phyloP scores from a whole-genome alignment of 2,888 invertebrate genomes.

The Urechis unicinctus region DNA sequence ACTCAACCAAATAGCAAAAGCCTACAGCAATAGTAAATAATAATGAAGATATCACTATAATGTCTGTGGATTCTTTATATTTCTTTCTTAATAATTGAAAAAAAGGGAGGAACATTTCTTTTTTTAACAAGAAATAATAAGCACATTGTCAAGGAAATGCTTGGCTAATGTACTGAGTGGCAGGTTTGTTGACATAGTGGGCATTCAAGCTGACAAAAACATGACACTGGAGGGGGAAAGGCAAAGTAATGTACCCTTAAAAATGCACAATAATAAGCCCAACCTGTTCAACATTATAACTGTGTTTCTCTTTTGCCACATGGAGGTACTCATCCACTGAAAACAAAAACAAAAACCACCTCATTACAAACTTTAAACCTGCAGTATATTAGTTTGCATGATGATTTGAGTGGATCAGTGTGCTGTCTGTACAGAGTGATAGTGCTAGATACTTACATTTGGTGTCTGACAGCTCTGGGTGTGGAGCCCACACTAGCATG shows the following conservation, averaged over 20 bases:
- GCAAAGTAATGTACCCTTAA: no score
- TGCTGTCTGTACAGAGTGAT: neutral
- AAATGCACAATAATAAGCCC: no score
- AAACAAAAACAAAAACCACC: conserved; percentile 30
- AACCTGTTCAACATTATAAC: conserved; percentile 88
- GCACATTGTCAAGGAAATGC: neutral
- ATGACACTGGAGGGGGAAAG: no score
- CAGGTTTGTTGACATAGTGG: no score
- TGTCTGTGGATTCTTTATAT: no score
- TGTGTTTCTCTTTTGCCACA: conserved; percentile 92
- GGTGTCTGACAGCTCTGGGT: conserved; percentile 75
- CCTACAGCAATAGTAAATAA: conserved; percentile 1
- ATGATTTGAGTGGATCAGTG: neutral
- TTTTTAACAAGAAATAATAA: neutral
- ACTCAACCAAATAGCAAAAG: no score
- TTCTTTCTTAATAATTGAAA: no score
- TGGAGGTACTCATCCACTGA: conserved; percentile 92
- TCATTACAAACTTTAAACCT: neutral
- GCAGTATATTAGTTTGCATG: neutral
- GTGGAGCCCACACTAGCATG: conserved; percentile 91
- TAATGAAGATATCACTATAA: no score
- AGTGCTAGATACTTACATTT: conserved; percentile 65
- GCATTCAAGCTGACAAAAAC: no score
- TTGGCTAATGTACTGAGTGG: no score
- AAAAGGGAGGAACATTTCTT: no score